Base-by-base conservation (phyloP, 2,113 vertebrate genomes). In the Anthoscopus minutus region DNA sequence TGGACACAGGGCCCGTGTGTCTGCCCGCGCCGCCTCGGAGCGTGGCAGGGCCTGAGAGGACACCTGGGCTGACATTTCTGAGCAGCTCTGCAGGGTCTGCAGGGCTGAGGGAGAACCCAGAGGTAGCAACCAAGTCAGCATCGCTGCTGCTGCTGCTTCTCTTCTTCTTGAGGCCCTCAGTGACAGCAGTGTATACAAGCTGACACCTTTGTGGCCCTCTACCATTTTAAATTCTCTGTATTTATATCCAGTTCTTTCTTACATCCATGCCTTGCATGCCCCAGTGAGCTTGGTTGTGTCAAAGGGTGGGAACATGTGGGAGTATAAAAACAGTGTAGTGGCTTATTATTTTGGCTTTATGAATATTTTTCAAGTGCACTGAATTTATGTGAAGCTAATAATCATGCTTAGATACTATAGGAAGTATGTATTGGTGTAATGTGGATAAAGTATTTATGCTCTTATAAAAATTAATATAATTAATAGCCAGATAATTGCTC, bases 401-500 rank as follows among this genome's bases (percentile, higher is more conserved):
- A 72, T 76, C 54, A 21, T 83, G 79, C 72, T 94, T 94, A 91
- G 83, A 51, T 60, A 18, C 54, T 65, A 9, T 72, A 94, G 86
- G 42, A 94, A 71, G 13, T 60, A 30, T 86, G 66, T 91, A 38
- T 80, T 65, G 38, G 42, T 96, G 90, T 96, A 76, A 22, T 78
- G 51, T 94, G 84, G 31, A 35, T 44, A 78, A 86, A 91, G 47
- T 94, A 86, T 96, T 96, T 96, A 95, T 93, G 78, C 64, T 95
- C 15, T 78, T 88, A 71, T 56, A 88, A 89, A 82, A 88, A 69
- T 45, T 45, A 89, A 81, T 94, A 77, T 92, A 53, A 82, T 77
- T 73, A 88, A 90, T 84, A 90, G 44, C 71, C 33, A 58, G 57
- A 37, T 81, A 18, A 45, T 79, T 53, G 90, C 53, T 93, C 21